Conservation (phyloP, 2,888 invertebrate genomes). For the Vannuccia rotundouncinata region DNA sequence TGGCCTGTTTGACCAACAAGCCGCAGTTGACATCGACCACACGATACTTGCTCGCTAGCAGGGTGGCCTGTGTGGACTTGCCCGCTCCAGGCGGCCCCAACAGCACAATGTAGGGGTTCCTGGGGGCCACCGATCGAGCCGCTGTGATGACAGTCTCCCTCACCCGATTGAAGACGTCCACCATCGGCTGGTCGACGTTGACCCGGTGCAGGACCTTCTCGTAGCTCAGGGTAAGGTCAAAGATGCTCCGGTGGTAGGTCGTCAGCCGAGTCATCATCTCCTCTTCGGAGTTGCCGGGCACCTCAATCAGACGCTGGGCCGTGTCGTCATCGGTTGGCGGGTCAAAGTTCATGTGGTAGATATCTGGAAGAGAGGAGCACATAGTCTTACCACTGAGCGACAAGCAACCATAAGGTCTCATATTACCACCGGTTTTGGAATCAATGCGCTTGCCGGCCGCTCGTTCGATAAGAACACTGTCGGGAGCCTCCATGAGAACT, state of each 20-base stretch:
- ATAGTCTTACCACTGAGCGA: no score
- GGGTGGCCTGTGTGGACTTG: conserved; percentile 52
- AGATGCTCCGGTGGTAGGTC: conserved; percentile 50
- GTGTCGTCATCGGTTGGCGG: conserved; percentile 49
- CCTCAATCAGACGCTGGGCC: conserved; percentile 48
- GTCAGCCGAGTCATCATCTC: conserved; percentile 50
- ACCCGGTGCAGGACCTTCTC: conserved; percentile 46
- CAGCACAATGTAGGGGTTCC: conserved; percentile 54
- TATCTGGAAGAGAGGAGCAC: conserved; percentile 44
- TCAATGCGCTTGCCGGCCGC: conserved; percentile 54
- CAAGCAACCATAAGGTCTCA: no score
- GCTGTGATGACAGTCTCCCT: conserved; percentile 49
- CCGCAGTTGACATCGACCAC: conserved; percentile 54
- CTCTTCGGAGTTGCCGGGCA: conserved; percentile 47
- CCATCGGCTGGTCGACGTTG: conserved; percentile 57
- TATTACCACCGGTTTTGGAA: conserved; percentile 53
- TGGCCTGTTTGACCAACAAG: conserved; percentile 53
- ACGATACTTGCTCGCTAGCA: conserved; percentile 55
- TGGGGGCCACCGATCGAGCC: conserved; percentile 52
- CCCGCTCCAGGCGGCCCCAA: conserved; percentile 55
- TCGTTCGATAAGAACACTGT: conserved; percentile 54
- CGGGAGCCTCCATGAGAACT: conserved; percentile 49
- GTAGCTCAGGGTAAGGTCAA: conserved; percentile 48
- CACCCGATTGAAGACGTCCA: conserved; percentile 54
- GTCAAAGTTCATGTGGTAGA: conserved; percentile 56